These are phyloP conservation scores for Petromus typicus DNA, from an alignment of 2,113 vertebrate genomes.

Conservation along the genomic window DNA sequence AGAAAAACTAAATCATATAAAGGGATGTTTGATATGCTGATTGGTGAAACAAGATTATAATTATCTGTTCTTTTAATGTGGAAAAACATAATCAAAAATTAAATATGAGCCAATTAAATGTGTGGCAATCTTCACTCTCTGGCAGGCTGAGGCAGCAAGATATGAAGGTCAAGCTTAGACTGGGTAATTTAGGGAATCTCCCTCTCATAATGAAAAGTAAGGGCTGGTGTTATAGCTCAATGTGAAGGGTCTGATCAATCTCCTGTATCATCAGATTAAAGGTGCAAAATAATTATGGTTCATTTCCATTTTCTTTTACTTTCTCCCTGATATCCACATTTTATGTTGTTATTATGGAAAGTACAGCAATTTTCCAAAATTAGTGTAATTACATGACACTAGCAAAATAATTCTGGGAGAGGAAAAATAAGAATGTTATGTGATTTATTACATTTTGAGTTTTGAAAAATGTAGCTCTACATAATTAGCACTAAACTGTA, in stretches of 20 bases:
- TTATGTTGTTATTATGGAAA: not conserved
- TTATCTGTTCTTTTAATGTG: not conserved
- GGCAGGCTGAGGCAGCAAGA: not conserved
- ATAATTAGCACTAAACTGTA: not conserved
- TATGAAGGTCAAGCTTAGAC: not conserved
- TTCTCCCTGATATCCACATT: not conserved
- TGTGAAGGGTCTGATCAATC: not conserved
- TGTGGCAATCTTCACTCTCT: not conserved
- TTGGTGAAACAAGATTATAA: constrained; percentile 34
- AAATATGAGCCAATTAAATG: not conserved
- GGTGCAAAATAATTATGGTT: not conserved
- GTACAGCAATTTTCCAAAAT: not conserved
- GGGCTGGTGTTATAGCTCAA: not conserved
- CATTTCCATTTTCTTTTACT: not conserved
- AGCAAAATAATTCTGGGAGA: constrained; percentile 2
- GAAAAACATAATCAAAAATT: not conserved
- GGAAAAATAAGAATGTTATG: not conserved
- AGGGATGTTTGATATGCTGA: not conserved
- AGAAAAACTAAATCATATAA: constrained; percentile 22
- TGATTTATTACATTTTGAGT: constrained; percentile 14
- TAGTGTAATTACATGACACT: not conserved
- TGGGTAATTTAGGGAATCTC: not conserved
- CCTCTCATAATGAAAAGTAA: not conserved
- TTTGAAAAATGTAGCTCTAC: not conserved
- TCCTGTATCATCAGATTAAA: not conserved